These are phyloP conservation scores for Drosophila novamexicana DNA, from an alignment of 1,140 invertebrate species.

Conservation along the genomic window DNA sequence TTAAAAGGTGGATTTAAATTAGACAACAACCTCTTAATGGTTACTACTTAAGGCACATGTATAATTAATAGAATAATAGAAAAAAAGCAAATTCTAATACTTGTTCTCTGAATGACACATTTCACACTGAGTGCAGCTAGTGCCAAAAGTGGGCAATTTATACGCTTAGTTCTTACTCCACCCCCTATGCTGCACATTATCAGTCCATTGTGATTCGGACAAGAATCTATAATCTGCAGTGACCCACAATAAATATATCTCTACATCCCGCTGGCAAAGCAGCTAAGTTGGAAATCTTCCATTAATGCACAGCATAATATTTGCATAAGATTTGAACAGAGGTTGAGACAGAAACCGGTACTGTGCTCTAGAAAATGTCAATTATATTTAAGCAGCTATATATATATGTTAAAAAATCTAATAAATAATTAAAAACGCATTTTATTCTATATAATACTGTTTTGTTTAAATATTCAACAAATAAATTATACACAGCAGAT, in stretches of 20 bases:
- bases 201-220: slow-evolving; percentile 3
- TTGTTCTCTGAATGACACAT: neutral
- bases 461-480: too few species aligned
- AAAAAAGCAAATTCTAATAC: neutral
- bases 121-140: slow-evolving; percentile 4
- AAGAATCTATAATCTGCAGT: neutral
- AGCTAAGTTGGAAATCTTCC: neutral
- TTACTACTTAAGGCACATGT: slow-evolving; percentile 68
- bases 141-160: slow-evolving; percentile 37
- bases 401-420: too few species aligned
- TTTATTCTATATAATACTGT: too few species aligned
- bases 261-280: neutral
- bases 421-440: too few species aligned
- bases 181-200: slow-evolving; percentile 1
- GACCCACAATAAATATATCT: neutral
- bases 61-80: neutral
- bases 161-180: slow-evolving; percentile 14
- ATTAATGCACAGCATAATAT: neutral
- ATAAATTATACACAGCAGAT: too few species aligned
- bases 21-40: slow-evolving; percentile 60
- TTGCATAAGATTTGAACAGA: slow-evolving; percentile 7
- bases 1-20: slow-evolving; percentile 41
- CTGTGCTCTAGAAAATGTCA: too few species aligned
- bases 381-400: too few species aligned
- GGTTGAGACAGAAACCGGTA: too few species aligned